Percentiles rank a stretch among this genome's conserved stretches.
Evolutionary conservation across 2,888 invertebrate genomes (phyloP).

Genomic region (Salpingus planirostris): DNA sequence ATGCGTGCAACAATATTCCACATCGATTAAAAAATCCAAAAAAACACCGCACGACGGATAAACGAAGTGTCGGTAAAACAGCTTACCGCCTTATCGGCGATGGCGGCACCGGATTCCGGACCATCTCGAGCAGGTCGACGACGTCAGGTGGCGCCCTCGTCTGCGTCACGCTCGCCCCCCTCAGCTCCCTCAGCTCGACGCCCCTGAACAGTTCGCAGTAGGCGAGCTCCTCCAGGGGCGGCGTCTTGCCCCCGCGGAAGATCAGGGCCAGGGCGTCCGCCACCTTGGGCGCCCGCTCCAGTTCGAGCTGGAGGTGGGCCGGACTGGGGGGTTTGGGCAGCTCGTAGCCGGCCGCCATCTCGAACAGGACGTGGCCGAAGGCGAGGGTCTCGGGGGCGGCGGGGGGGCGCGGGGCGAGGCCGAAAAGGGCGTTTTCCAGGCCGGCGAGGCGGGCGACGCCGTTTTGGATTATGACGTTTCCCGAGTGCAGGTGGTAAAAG

Average conservation of each 20-base stretch:
- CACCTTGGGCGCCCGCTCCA: conserved; percentile 65
- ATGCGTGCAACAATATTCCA: conserved; percentile 20
- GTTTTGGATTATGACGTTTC: conserved; percentile 86
- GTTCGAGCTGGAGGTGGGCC: conserved; percentile 60
- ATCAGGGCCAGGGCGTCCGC: conserved; percentile 69
- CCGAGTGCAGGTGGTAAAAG: conserved; percentile 79
- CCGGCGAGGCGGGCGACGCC: conserved; percentile 85
- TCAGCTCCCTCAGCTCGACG: conserved; percentile 80
- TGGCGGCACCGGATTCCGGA: conserved; percentile 29
- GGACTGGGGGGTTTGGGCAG: conserved; percentile 66
- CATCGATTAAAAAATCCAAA: too few species aligned
- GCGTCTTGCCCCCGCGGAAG: conserved; percentile 62
- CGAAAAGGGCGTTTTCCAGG: conserved; percentile 76
- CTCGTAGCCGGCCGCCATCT: conserved; percentile 85
- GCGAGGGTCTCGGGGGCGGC: conserved; percentile 57
- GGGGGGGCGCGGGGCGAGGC: conserved; percentile 53
- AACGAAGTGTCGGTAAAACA: too few species aligned
- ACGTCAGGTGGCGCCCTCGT: conserved; percentile 29
- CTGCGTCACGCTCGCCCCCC: conserved; percentile 66
- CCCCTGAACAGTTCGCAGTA: conserved; percentile 79
- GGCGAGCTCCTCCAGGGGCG: conserved; percentile 70
- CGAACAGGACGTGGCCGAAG: conserved; percentile 80
- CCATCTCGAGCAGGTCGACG: conserved; percentile 32
- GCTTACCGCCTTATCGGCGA: conserved; percentile 34
- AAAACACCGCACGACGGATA: too few species aligned